Base-by-base conservation (phyloP, 2,797 vertebrate genomes). In the Carduelis carduelis region DNA sequence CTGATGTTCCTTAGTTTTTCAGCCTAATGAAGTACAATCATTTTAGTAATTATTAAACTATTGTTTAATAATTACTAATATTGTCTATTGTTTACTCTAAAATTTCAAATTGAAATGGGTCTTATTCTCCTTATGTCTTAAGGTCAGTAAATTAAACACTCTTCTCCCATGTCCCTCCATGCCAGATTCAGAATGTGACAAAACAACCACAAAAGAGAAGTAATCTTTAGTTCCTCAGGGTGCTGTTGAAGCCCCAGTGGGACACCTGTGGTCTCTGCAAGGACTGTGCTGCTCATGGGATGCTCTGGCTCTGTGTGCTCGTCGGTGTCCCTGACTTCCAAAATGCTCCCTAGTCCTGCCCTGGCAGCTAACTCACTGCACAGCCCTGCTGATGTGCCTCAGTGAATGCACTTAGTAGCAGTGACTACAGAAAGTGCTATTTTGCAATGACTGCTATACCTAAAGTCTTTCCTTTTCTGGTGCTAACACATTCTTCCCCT, bases 401-500 rank as follows among this genome's bases (percentile, higher is more conserved):
- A 61, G 1, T 30, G 26, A 9, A 16, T 27, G 44, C 32, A 28
- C 53, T 60, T 57, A 66, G 35, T 60, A 92, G 74, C 63, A 84
- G 44, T 56, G 79, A 34, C 64, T 57, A 27, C 56, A 78, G 59
- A 52, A 70, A 43, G 56, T 93, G 65, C 30, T 61, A 32, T 60
- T 92, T 69, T 77, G 84, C 74, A 64, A 12, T 7, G 37, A 60
- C 76, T 93, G 75, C 96, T 66, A 34, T 90, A 96, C 95, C 87
- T 75, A 12, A 76, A 79, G 37, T 84, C 61, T 93, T 96, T 97
- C 90, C 71, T 94, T 95, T 97, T 39, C 94, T 94, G 63, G 35
- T 91, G 61, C 96, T 97, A 93, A 96, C 94, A 81, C 85, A 53
- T 87, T 82, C 83, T 96, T 9, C 64, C 63, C 55, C 30, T 97